Evolutionary conservation across 2,888 invertebrate genomes (phyloP).

Genomic region (Polyploca ridens): DNA sequence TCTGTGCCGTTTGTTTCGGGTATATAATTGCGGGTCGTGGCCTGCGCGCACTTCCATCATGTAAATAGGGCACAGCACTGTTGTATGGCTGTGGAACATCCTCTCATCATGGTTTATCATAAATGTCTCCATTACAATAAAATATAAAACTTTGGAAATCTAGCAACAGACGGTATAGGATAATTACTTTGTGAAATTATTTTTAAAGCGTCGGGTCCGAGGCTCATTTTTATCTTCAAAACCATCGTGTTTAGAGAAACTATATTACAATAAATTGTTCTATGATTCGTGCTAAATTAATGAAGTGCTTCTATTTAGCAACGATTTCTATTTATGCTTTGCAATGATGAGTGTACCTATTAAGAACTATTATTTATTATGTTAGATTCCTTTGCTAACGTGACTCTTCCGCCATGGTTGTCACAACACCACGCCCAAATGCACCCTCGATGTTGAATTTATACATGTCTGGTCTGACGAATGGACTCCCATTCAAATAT

Average conservation of each 20-base stretch:
- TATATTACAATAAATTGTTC: no score
- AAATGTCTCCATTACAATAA: neutral
- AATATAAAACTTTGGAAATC: neutral
- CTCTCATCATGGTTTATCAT: neutral
- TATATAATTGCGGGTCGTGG: constrained; percentile 76
- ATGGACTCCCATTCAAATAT: constrained; percentile 51
- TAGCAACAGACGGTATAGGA: neutral
- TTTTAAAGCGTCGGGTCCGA: no score
- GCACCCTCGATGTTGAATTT: constrained; percentile 57
- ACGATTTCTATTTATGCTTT: neutral
- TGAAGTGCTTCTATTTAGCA: neutral
- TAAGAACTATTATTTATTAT: constrained; percentile 17
- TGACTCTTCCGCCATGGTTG: constrained; percentile 69
- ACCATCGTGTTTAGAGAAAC: no score
- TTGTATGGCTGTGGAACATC: constrained; percentile 47
- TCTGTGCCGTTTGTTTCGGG: constrained; percentile 75
- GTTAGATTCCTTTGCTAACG: constrained; percentile 54
- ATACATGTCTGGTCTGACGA: constrained; percentile 51
- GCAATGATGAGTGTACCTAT: neutral
- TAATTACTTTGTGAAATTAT: neutral
- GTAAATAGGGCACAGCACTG: constrained; percentile 53
- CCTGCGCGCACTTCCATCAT: constrained; percentile 38
- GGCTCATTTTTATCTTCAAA: no score
- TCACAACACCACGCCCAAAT: constrained; percentile 76
- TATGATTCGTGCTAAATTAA: neutral